Evolutionary conservation across 2,797 vertebrate species (phyloP), one percentile per base, ranked within the genome.

Genomic region (Bovichtus variegatus): DNA sequence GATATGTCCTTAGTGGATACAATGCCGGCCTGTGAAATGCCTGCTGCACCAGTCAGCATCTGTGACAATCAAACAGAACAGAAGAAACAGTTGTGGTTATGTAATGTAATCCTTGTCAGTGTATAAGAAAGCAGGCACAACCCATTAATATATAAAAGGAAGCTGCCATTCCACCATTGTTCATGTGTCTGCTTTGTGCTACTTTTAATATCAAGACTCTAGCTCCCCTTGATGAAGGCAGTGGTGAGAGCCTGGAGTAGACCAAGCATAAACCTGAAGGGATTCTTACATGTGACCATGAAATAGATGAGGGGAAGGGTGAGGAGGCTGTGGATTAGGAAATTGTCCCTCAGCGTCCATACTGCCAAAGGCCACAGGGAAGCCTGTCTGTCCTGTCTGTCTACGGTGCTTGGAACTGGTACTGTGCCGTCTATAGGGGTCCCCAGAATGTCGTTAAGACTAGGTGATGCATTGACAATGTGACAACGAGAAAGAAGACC

Each of bases 11-110:
- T 71, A 76, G 73, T 76, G 27, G 71, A 29, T 1, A 88, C 85
- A 75, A 96, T 91, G 15, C 96, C 96, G 5, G 96, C 95, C 82
- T 97, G 95, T 34, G 96, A 97, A 84, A 97, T 96, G 3, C 96
- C 96, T 18, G 97, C 95, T 0, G 95, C 94, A 66, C 96, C 96
- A 0, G 95, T 95, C 95, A 36, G 94, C n/a, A n/a, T n/a, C 96
- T 0, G 95, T 96, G 62, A 96, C 96, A 66, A 82, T 49, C 40
- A 87, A 80, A 63, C 79, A 90, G 54, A 53, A 29, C 11, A 78
- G 29, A 2, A 50, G 9, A 67, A 44, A 66, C 13, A 31, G 15
- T 0, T 2, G 41, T 29, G 3, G 34, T 57, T 55, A 29, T 27
- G 4, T 4, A 25, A 43, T 16, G 18, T 11, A 18, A 74, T 64